A percentile compares a stretch with the other conserved stretches of the same genome.
phyloP scores from a whole-genome alignment of 2,797 vertebrate genomes.

The Falco biarmicus region DNA sequence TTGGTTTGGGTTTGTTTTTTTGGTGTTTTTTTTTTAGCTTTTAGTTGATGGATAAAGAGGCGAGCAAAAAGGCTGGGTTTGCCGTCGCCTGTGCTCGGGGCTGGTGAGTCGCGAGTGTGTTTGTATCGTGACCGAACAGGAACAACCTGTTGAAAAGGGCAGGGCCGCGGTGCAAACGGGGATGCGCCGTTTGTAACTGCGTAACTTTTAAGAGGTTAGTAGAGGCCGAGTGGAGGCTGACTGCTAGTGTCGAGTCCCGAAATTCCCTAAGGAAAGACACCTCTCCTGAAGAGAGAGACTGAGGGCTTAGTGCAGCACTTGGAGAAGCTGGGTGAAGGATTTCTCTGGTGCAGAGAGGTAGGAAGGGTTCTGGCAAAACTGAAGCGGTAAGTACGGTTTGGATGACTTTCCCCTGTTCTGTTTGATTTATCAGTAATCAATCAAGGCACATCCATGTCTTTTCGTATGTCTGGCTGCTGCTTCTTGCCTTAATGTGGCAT shows the following conservation, averaged over 20 bases:
- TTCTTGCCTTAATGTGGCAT: not conserved
- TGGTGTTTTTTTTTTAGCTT: not conserved
- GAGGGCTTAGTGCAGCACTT: not conserved
- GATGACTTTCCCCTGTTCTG: fast-evolving
- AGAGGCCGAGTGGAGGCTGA: not conserved
- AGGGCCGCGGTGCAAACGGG: not conserved
- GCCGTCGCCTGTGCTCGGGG: not conserved
- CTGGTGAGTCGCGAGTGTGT: fast-evolving
- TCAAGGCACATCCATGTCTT: not conserved
- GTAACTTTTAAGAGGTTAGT: not conserved
- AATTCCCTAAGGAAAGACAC: not conserved
- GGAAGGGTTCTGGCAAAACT: not conserved
- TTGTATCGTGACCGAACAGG: not conserved
- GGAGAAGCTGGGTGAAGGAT: not conserved
- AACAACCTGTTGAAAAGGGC: not conserved
- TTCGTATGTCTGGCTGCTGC: not conserved
- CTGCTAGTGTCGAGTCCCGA: fast-evolving
- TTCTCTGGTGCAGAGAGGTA: not conserved
- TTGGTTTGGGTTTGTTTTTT: too few relatives aligned
- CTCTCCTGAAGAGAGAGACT: not conserved
- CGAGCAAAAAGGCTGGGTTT: fast-evolving
- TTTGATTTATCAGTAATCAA: not conserved
- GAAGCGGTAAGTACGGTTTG: fast-evolving
- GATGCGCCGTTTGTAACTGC: not conserved
- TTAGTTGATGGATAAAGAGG: not conserved